A percentile compares a stretch with the other conserved stretches of the same genome.
Evolutionary conservation across 2,888 invertebrate species (phyloP).

Genomic region (Malacosoma neustria): DNA sequence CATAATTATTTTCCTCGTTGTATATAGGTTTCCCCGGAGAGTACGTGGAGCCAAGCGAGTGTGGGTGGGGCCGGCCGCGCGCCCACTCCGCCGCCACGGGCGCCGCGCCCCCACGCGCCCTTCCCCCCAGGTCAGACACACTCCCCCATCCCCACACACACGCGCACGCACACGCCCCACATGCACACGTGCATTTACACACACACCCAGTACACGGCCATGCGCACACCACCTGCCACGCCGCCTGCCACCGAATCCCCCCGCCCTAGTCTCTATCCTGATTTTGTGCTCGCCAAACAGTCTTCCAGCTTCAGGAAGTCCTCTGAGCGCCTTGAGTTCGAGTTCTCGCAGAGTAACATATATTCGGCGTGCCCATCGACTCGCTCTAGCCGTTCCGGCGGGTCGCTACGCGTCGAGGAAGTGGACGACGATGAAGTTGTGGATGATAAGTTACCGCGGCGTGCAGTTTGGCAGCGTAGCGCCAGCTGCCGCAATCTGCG

Average conservation of each 20-base stretch:
- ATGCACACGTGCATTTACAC: constrained; percentile 36
- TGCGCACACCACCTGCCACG: constrained; percentile 57
- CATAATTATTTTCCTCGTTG: neutral
- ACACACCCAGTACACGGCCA: constrained; percentile 36
- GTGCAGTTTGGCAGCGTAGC: constrained; percentile 83
- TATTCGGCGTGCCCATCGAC: constrained; percentile 67
- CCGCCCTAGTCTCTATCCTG: constrained; percentile 68
- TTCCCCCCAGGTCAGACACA: constrained; percentile 30
- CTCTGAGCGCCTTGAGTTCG: constrained; percentile 71
- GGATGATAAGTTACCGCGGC: constrained; percentile 25
- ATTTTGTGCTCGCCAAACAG: constrained; percentile 58
- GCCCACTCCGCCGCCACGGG: constrained; percentile 70
- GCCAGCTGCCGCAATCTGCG: constrained; percentile 88
- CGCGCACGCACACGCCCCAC: constrained; percentile 19
- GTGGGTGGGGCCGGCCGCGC: constrained; percentile 60
- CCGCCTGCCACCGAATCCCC: constrained; percentile 41
- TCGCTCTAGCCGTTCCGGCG: constrained; percentile 47
- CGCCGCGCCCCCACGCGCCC: constrained; percentile 30
- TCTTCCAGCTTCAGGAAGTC: constrained; percentile 58
- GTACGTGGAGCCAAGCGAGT: constrained; percentile 66
- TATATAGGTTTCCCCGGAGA: constrained; percentile 66
- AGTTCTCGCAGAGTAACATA: constrained; percentile 72
- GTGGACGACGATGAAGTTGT: constrained; percentile 13
- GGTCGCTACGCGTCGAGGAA: constrained; percentile 22
- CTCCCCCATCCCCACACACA: constrained; percentile 39